A percentile compares a stretch with the other conserved stretches of the same genome.
phyloP scores from a whole-genome alignment of 1,140 invertebrate genomes.

The Brachionus asplanchnoidis region DNA sequence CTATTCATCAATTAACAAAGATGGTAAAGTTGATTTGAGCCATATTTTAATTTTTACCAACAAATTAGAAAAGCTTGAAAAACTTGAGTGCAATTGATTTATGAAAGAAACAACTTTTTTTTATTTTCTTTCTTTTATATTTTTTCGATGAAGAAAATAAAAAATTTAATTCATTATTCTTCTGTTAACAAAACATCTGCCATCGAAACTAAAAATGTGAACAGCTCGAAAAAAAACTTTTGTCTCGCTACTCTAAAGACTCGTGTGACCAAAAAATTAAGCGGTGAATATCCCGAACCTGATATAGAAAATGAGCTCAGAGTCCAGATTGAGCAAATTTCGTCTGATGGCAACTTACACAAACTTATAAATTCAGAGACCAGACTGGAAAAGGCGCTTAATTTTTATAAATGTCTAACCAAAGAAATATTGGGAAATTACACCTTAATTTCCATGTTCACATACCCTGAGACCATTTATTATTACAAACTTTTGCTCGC shows the following conservation, averaged over 20 bases:
- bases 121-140: background rate
- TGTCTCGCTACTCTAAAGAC: background rate
- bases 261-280: background rate
- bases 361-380: background rate
- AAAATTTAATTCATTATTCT: background rate
- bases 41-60: background rate
- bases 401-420: background rate
- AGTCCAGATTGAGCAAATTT: background rate
- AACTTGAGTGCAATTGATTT: background rate
- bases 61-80: conserved; percentile 5
- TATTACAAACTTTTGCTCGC: background rate
- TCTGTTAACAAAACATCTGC: background rate
- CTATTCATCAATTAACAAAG: background rate
- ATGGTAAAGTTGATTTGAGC: background rate
- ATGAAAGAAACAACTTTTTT: background rate
- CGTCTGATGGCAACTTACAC: background rate
- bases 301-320: background rate
- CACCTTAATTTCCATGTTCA: background rate
- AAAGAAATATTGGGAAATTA: background rate
- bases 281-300: too few species aligned
- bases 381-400: background rate
- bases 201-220: background rate
- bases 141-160: background rate
- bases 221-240: background rate
- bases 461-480: too few species aligned